Base-by-base conservation (phyloP, 2,113 vertebrate species). In the Syngnathoides biaculeatus region DNA sequence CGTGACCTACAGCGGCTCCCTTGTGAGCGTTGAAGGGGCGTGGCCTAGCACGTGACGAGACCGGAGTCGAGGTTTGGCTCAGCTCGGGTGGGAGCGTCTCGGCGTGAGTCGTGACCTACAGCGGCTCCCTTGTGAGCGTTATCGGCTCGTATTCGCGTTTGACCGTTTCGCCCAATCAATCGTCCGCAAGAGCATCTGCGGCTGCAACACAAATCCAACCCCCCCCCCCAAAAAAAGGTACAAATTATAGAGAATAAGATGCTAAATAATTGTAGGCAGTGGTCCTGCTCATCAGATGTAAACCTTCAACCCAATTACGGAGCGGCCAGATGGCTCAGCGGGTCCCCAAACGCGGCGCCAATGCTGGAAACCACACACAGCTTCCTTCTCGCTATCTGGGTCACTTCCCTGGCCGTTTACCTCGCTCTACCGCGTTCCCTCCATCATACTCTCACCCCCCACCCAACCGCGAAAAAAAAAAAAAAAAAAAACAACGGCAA, bases 241-340 rank as follows among this genome's bases (percentile, higher is more conserved):
- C 24, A 27, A 56, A 2, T 3, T 4, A 24, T 8, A 60, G 6
- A 60, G n/a, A n/a, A n/a, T n/a, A n/a, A n/a, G n/a, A n/a, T n/a
- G n/a, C n/a, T 15, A 60, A 38, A 17, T 12, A 43, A 14, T 24
- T 4, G 1, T 55, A 55, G 2, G 22, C 19, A 14, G 20, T 20
- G 19, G 19, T 59, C 30, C 26, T 6, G 13, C 3, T 26, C 26
- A 35, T 64, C 86, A 89, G 79, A 87, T 89, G 88, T 91, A 87
- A 90, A 89, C 88, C 77, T 86, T 81, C 87, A 88, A 87, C 84
- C 91, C 88, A 91, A 91, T 92, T 93, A 90, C 83, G 82, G 80
- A 59, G 70, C 79, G 39, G 67, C 80, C 89, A 92, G 91, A 91
- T 92, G 89, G 91, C 79, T 79, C 88, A 88, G 89, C 83, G 74